Base-by-base conservation (phyloP, 2,797 vertebrate species). In the Sebastolobus alascanus region DNA sequence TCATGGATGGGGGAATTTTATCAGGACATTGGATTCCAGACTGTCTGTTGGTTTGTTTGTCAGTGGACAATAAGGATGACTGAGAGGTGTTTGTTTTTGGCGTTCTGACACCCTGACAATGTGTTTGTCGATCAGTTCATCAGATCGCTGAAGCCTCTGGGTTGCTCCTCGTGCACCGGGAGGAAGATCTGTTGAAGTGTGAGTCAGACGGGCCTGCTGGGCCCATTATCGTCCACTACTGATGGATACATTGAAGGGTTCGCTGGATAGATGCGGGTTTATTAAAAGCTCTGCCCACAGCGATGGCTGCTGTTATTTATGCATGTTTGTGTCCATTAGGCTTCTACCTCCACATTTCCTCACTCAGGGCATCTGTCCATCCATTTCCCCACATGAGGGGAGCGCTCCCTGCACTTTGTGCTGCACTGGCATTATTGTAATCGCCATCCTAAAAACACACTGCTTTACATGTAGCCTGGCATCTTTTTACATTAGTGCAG, bases 321-420 rank as follows among this genome's bases (percentile, higher is more conserved):
- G 97, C 96, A 96, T 96, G 95, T 96, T 98, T 98, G 96, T 98
- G 96, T 97, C 98, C 98, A 99, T 99, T 98, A 99, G 97, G 97
- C 96, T 96, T 96, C 97, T 95, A 97, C 97, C 94, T 97, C 93
- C 94, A 90, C 92, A 96, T 96, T 96, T 96, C 95, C 92, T 89
- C 96, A 97, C 90, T 95, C 87, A 89, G 83, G 90, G 92, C 94
- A 93, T 93, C 90, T 91, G 90, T 93, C 92, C 87, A 85, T 94
- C 94, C 92, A 92, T 91, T 93, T 93, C 90, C 91, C 61, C 93
- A 92, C 89, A 91, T 90, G 84, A 90, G 89, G 90, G 87, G 74
- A 90, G 81, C 78, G 80, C 91, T 85, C 88, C 67, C 87, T 93
- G 92, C 94, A 95, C 94, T 95, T 96, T 33, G 90, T 95, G 91